Base-by-base conservation (phyloP, 2,888 invertebrate genomes). In the Tetrapedia diversipes region DNA sequence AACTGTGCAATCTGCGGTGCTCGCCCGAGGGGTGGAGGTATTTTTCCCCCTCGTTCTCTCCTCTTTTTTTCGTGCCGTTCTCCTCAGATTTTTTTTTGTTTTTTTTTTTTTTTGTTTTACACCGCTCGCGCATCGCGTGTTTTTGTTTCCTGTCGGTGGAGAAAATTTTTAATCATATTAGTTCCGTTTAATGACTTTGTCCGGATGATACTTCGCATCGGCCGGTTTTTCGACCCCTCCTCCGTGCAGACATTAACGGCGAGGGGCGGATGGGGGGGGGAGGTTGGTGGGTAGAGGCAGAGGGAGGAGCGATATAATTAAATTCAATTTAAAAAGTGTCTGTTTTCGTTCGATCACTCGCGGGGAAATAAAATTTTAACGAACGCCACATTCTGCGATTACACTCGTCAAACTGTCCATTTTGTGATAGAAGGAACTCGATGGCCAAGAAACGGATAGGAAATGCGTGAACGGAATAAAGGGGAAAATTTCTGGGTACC, bases 151-250 rank as follows among this genome's bases (percentile, higher is more conserved):
- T 51, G 63, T 75, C 56, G 14, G 41, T 14, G 24, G 11, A 53
- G 63, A 69, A 77, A 69, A 66, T 75, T 83, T 78, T 78, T 72
- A 72, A 82, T 83, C 71, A 72, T 81, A 57, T 78, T 80, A 75
- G 68, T 80, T 72, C 72, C 73, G 37, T 79, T 78, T 73, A 78
- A 79, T 79, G 78, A 79, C 79, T 78, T 79, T 74, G 73, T 73
- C 69, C 57, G 78, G 49, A 73, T 78, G 68, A 73, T 79, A 73
- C 73, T 69, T 79, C 61, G 51, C 73, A 79, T 79, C 59, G 73
- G 59, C 14, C 43, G 73, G 19, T 19, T 4, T 19, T 56, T 34
- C 19, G n/a, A 45, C 56, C 68, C 43, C n/a, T 27, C 59, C 49
- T 4, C 34, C 56, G 43, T 39, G 32, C 49, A 39, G 61, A 56